Conservation (phyloP, 53 echinoderm and acorn worm species). For the Zoroaster sp. region DNA sequence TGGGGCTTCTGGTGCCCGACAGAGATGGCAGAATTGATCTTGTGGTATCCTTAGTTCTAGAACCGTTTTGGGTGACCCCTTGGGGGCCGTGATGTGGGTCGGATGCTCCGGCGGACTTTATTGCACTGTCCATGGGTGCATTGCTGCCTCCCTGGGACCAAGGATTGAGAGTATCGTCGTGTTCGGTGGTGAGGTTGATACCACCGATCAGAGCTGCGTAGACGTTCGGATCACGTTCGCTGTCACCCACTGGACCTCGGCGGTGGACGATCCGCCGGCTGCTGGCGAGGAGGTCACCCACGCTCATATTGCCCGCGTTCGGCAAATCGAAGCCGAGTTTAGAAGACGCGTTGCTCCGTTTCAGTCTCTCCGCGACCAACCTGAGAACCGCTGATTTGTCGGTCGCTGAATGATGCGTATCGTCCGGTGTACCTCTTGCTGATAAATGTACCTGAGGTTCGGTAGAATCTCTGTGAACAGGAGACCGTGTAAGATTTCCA, state of each 20-base stretch:
- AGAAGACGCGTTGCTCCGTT: neutral
- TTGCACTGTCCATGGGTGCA: constrained; percentile 13
- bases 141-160: neutral
- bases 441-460: neutral
- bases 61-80: neutral
- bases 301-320: constrained; percentile 65
- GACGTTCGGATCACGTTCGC: constrained; percentile 54
- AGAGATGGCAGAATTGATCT: constrained; percentile 1
- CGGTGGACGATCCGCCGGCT: constrained; percentile 70
- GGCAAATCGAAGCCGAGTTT: constrained; percentile 47
- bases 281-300: constrained; percentile 82
- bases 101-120: neutral
- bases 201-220: constrained; percentile 36
- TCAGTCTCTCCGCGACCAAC: neutral
- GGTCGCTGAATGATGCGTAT: neutral
- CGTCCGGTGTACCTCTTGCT: no score
- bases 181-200: neutral
- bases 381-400: constrained; percentile 30
- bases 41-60: neutral
- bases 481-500: neutral
- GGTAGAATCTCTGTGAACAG: neutral
- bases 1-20: neutral
- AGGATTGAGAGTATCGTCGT: neutral
- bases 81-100: neutral
- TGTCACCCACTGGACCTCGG: constrained; percentile 20